Evolutionary conservation across 2,113 vertebrate genomes (phyloP), one percentile per base, ranked within the genome.

Genomic region (Lophius piscatorius): DNA sequence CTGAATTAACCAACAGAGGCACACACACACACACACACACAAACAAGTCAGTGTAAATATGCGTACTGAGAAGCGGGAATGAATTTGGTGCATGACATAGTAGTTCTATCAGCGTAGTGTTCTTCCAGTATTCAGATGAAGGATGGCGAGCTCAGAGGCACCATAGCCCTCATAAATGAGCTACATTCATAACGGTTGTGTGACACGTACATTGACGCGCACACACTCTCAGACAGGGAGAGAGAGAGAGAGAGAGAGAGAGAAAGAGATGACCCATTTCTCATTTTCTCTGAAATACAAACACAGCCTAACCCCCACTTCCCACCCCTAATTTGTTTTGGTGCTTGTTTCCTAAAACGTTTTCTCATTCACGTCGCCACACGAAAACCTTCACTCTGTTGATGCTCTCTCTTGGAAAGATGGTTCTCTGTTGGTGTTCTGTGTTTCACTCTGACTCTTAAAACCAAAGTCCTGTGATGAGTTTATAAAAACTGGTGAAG

Each of bases 141-240:
- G 17, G 39, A 83, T 78, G 70, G 50, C 56, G 60, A 48, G 4
- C 16, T 56, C 41, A 36, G 33, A 61, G 48, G 55, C 56, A 49
- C 55, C 59, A 47, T 42, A 46, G 46, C 22, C 46, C 42, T 22
- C 42, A 63, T 70, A 82, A 79, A 79, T 69, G 65, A 75, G 51
- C 70, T 34, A 21, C 72, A 74, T 85, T 70, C 61, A 71, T 74
- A 68, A 61, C 24, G 2, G 24, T 34, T 46, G 68, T 46, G 68
- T 35, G 45, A 76, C 54, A 64, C 28, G 51, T 24, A 12, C 12
- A 2, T 3, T 9, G 28, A 61, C 5, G 11, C 40, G 44, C 31
- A 49, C 36, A 49, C n/a, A 63, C 46, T 47, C 49, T 49, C 48
- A 48, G n/a, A n/a, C n/a, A n/a, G n/a, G n/a, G n/a, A n/a, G n/a